These are phyloP conservation scores for Sicus ferrugineus DNA, from an alignment of 2,888 invertebrate species.

Conservation along the genomic window DNA sequence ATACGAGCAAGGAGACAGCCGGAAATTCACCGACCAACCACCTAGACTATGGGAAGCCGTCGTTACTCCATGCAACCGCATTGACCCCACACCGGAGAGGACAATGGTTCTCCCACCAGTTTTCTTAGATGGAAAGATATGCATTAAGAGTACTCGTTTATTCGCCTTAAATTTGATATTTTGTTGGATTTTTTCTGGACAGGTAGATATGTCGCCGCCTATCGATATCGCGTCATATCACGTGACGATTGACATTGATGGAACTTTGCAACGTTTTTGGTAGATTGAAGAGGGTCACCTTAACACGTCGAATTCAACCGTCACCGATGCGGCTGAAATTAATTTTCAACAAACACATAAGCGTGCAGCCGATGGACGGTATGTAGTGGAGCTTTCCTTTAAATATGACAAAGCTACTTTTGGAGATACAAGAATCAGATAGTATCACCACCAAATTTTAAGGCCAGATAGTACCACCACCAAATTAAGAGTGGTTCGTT, in stretches of 20 bases:
- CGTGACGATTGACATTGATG: constrained; percentile 6
- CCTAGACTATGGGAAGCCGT: too few species aligned
- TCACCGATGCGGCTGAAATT: constrained; percentile 1
- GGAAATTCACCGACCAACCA: too few species aligned
- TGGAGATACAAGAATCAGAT: background rate
- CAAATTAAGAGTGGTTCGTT: background rate
- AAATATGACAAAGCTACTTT: background rate
- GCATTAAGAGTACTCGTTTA: background rate
- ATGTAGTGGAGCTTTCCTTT: background rate
- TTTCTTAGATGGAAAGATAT: background rate
- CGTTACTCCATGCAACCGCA: too few species aligned
- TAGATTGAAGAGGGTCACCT: constrained; percentile 11
- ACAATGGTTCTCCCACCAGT: too few species aligned
- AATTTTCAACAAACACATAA: background rate
- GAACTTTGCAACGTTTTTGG: constrained; percentile 16
- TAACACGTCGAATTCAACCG: background rate
- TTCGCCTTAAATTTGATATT: too few species aligned
- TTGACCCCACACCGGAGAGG: too few species aligned
- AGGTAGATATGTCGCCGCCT: background rate
- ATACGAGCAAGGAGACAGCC: too few species aligned
- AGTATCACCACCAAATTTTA: background rate
- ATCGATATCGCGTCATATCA: background rate
- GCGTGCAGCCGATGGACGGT: constrained; percentile 1
- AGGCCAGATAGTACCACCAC: background rate
- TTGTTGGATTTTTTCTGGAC: constrained; percentile 20